These are phyloP conservation scores for Gnatocerus cornutus DNA, from an alignment of 2,888 invertebrate genomes.

Conservation along the genomic window DNA sequence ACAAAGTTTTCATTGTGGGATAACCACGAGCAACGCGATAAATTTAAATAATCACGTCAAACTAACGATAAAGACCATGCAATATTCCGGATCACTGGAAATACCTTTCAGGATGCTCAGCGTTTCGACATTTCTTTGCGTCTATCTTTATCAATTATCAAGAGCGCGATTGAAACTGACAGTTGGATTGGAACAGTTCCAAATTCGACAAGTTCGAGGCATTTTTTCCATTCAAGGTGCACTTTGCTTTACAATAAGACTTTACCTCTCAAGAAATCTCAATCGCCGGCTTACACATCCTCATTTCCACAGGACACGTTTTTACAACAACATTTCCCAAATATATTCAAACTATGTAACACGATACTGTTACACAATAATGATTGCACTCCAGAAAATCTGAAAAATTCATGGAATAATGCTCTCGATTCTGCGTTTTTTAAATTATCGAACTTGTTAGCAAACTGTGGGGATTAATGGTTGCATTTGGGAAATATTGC, in stretches of 20 bases:
- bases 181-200: slow-evolving; percentile 43
- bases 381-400: too few species aligned
- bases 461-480: too few species aligned
- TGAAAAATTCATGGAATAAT: too few species aligned
- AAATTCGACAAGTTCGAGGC: slow-evolving; percentile 40
- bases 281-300: background rate
- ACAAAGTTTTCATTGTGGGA: too few species aligned
- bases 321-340: background rate
- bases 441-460: too few species aligned
- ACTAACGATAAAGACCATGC: slow-evolving; percentile 28
- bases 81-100: slow-evolving; percentile 37
- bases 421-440: too few species aligned
- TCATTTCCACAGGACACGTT: background rate
- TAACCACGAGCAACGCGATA: background rate
- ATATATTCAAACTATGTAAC: too few species aligned
- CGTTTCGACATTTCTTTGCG: slow-evolving; percentile 42
- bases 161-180: slow-evolving; percentile 42
- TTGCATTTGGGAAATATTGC: too few species aligned
- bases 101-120: slow-evolving; percentile 37
- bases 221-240: slow-evolving; percentile 25
- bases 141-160: slow-evolving; percentile 43
- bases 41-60: slow-evolving; percentile 31
- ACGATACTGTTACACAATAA: too few species aligned
- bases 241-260: slow-evolving; percentile 26
- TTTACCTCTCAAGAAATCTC: slow-evolving; percentile 11